Percentiles rank a stretch among this genome's conserved stretches.
phyloP scores from a whole-genome alignment of 2,888 invertebrate species.

The Cantharis nigra region DNA sequence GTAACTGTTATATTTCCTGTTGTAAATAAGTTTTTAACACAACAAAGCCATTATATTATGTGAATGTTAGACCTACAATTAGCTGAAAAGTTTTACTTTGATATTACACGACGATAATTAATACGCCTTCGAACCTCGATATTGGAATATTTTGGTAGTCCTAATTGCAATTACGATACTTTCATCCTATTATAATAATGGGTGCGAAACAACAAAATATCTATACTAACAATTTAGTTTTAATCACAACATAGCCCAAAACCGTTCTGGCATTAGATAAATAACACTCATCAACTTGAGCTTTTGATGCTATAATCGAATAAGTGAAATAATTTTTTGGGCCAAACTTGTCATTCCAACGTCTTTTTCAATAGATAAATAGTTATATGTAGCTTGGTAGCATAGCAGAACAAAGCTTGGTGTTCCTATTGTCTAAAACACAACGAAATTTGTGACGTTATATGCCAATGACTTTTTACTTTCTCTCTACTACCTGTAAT shows the following conservation, averaged over 20 bases:
- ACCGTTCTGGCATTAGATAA: background rate
- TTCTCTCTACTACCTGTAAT: background rate
- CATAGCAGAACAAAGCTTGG: background rate
- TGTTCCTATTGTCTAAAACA: background rate
- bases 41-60: constrained; percentile 3
- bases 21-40: constrained; percentile 5
- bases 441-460: constrained; percentile 15
- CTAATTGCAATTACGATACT: background rate
- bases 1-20: constrained; percentile 16
- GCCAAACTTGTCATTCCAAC: background rate
- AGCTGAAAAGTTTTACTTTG: background rate
- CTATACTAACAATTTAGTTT: background rate
- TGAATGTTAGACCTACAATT: background rate
- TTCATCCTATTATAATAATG: background rate
- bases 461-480: constrained; percentile 7
- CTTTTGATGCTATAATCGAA: background rate
- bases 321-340: background rate
- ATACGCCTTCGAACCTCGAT: background rate
- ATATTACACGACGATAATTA: background rate
- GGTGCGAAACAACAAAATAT: background rate
- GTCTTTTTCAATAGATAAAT: background rate
- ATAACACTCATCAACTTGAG: background rate
- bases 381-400: background rate
- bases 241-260: background rate
- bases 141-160: background rate